Base-by-base conservation (phyloP, 2,113 vertebrate genomes). In the Hippocampus barbouri region DNA sequence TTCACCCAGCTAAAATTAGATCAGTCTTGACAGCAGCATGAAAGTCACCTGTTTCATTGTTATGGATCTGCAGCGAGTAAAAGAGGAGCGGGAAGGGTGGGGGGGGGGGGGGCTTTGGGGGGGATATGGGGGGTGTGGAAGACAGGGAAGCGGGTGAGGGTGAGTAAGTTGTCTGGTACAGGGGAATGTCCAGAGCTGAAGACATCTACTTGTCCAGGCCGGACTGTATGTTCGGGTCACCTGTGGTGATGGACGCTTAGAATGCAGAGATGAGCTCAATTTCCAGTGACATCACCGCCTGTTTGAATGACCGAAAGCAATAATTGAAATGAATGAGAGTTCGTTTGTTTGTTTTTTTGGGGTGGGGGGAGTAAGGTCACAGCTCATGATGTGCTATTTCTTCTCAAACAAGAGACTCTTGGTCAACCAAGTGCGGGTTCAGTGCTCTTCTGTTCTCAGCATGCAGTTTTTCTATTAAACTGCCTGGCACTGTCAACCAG, bases 21-120 rank as follows among this genome's bases (percentile, higher is more conserved):
- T 99, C 95, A 94, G 95, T 98, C 96, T 96, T 99, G 97, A 99
- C 97, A 98, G 96, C 95, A 97, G 96, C 97, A 98, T 99, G 97
- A 99, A 99, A 99, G 97, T 99, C 97, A 99, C 97, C 97, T 99
- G 97, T 96, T 99, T 98, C 97, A 99, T 98, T 99, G 97, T 99
- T 98, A 98, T 99, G 95, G 97, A 99, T 99, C 94, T 96, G 96
- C 96, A 95, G 96, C 95, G 94, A 96, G 96, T 95, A 93, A 94
- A 94, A 66, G 63, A 47, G 64, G 23, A 25, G 64, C n/a, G 40
- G 40, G n/a, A 25, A 25, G 25, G 25, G 25, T 25, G n/a, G n/a
- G 20, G 2, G 3, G 25, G 10, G 20, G 94, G 93, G 95, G 81
- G 3, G 0, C 34, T 34, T 34, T 34, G 34, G 4, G 34, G 6